A percentile compares a stretch with the other conserved stretches of the same genome.
Evolutionary conservation across 2,888 invertebrate species (phyloP).

Genomic region (Tachina grossa): DNA sequence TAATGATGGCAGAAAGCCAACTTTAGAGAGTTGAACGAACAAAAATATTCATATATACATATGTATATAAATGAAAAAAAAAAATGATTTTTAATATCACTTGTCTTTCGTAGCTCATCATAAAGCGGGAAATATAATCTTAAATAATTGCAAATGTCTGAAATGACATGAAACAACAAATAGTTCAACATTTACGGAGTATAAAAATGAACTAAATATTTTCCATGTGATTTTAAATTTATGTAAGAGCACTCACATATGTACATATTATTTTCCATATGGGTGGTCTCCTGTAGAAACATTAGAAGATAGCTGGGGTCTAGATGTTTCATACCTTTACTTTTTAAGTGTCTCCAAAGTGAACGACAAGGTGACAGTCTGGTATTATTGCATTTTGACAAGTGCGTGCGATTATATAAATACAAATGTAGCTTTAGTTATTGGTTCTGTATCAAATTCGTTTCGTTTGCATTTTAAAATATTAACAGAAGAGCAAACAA

Average conservation of each 20-base stretch:
- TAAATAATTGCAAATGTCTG: conserved; percentile 69
- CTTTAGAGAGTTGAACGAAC: neutral
- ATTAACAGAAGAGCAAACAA: neutral
- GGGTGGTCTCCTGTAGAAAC: conserved; percentile 63
- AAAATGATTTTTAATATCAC: conserved; percentile 66
- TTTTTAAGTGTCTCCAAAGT: conserved; percentile 38
- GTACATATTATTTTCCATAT: conserved; percentile 24
- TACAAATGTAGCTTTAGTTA: conserved; percentile 48
- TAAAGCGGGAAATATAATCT: conserved; percentile 66
- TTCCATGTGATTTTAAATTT: conserved; percentile 44
- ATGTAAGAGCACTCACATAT: neutral
- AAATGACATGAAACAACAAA: conserved; percentile 66
- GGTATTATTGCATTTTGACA: conserved; percentile 65
- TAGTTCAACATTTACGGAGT: conserved; percentile 60
- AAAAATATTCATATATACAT: no score
- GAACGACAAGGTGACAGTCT: conserved; percentile 66
- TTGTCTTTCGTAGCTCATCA: conserved; percentile 66
- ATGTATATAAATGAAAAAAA: neutral
- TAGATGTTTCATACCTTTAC: conserved; percentile 47
- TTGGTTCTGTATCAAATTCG: conserved; percentile 48
- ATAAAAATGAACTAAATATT: conserved; percentile 31
- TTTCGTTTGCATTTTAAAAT: conserved; percentile 24
- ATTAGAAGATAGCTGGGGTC: conserved; percentile 44
- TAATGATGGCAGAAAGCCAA: conserved; percentile 65
- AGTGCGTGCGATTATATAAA: conserved; percentile 55